Evolutionary conservation across 92 coral and sea anemone species (phyloP).

Genomic region (Phymanthus crucifer): DNA sequence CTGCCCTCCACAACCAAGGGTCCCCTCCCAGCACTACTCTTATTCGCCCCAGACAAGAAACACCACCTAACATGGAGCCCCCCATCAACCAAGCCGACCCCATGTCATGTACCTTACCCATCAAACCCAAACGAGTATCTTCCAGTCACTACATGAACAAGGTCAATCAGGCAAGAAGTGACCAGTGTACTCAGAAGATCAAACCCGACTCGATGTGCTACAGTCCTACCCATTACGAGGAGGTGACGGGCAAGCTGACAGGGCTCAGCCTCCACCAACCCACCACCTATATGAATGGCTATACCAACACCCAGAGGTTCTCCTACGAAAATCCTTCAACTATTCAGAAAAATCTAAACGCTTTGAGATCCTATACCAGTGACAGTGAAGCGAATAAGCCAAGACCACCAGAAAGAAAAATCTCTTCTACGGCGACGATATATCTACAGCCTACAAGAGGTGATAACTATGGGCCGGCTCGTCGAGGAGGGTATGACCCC

Average conservation of each 20-base stretch:
- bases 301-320: neutral
- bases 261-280: slow-evolving; percentile 11
- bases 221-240: slow-evolving; percentile 87
- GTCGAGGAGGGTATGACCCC: slow-evolving; percentile 27
- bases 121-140: slow-evolving; percentile 54
- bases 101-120: slow-evolving; percentile 45
- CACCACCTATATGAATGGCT: neutral
- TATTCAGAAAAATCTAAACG: neutral
- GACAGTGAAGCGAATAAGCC: slow-evolving; percentile 32
- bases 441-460: slow-evolving; percentile 16
- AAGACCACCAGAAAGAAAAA: slow-evolving; percentile 28
- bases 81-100: slow-evolving; percentile 21
- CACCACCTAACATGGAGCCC: slow-evolving; percentile 16
- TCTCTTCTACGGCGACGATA: slow-evolving; percentile 21
- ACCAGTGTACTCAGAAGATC: slow-evolving; percentile 87
- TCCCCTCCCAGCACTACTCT: neutral
- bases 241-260: slow-evolving; percentile 52
- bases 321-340: neutral
- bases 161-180: slow-evolving; percentile 7
- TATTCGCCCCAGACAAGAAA: slow-evolving; percentile 23
- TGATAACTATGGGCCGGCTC: neutral
- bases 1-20: slow-evolving; percentile 26
- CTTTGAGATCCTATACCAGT: slow-evolving; percentile 4
- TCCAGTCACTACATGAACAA: slow-evolving; percentile 59
- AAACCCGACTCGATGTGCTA: slow-evolving; percentile 91